A percentile compares a stretch with the other conserved stretches of the same genome.
phyloP scores from a whole-genome alignment of 2,888 invertebrate genomes.

The Drosophila quinaria region DNA sequence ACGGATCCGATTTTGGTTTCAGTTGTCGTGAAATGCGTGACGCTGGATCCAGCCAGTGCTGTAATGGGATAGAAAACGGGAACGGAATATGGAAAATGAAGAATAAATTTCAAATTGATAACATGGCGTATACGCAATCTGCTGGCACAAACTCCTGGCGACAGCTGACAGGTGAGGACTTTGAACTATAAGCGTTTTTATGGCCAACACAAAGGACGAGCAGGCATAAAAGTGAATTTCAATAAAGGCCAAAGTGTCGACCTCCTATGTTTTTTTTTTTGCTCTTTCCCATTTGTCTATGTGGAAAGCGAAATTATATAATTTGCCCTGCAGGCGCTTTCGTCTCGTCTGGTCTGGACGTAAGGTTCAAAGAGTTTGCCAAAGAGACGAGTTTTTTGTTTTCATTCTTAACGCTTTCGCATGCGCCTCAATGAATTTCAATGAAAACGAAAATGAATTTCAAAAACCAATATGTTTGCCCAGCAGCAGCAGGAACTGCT shows the following conservation, averaged over 20 bases:
- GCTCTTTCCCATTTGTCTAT: background rate
- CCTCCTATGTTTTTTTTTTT: background rate
- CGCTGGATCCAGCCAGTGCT: conserved; percentile 98
- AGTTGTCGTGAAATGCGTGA: conserved; percentile 95
- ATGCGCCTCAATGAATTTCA: conserved; percentile 78
- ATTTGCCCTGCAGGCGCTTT: conserved; percentile 58
- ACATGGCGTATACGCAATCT: conserved; percentile 29
- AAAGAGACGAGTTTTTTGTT: conserved; percentile 40
- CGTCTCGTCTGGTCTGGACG: conserved; percentile 40
- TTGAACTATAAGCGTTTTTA: conserved; percentile 39
- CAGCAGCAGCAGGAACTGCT: conserved; percentile 48
- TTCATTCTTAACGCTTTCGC: conserved; percentile 52
- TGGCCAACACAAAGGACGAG: conserved; percentile 32
- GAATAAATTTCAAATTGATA: conserved; percentile 44
- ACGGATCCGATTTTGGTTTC: conserved; percentile 90
- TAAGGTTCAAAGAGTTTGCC: conserved; percentile 62
- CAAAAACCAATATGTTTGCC: conserved; percentile 75
- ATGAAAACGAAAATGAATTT: conserved; percentile 83
- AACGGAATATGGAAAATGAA: background rate
- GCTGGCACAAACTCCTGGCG: conserved; percentile 5
- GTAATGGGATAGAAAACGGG: conserved; percentile 59
- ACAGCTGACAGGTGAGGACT: conserved; percentile 42
- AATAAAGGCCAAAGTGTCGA: conserved; percentile 48
- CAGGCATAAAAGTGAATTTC: conserved; percentile 56
- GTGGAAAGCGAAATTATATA: conserved; percentile 75